Percentiles rank a stretch among this genome's conserved stretches.
Evolutionary conservation across 2,888 invertebrate species (phyloP).

Genomic region (Drosophila hawaiiensis): DNA sequence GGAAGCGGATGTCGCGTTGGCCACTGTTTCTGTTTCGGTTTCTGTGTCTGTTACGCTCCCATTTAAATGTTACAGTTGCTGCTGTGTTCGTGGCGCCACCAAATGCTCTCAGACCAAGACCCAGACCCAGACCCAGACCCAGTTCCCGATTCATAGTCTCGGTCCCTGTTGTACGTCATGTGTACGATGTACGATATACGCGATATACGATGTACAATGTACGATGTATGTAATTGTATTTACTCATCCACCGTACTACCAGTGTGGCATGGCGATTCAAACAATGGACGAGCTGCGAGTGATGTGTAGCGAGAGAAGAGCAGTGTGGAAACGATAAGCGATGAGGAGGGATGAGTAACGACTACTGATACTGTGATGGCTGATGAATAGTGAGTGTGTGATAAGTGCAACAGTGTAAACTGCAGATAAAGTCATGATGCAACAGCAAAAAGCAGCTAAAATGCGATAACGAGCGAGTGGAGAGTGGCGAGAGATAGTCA

Average conservation of each 20-base stretch:
- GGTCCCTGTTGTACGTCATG: conserved; percentile 15
- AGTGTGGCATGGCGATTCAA: conserved; percentile 2
- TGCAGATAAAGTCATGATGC: background rate
- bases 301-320: conserved; percentile 9
- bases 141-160: conserved; percentile 6
- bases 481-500: background rate
- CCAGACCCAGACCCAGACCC: conserved; percentile 20
- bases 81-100: conserved; percentile 43
- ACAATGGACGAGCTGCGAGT: conserved; percentile 32
- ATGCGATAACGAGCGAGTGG: background rate
- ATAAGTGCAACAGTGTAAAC: background rate
- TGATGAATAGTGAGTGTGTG: background rate
- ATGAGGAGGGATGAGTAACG: background rate
- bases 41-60: conserved; percentile 31
- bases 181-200: conserved; percentile 16
- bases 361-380: background rate
- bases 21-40: conserved; percentile 63
- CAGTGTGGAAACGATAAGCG: conserved; percentile 6
- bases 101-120: conserved; percentile 32
- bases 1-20: conserved; percentile 79
- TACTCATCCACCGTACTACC: conserved; percentile 10
- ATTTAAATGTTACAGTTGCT: conserved; percentile 19
- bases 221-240: conserved; percentile 54
- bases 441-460: background rate
- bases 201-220: background rate